These are phyloP conservation scores for Girardia tigrina DNA, from an alignment of 2,888 invertebrate genomes.

Conservation along the genomic window DNA sequence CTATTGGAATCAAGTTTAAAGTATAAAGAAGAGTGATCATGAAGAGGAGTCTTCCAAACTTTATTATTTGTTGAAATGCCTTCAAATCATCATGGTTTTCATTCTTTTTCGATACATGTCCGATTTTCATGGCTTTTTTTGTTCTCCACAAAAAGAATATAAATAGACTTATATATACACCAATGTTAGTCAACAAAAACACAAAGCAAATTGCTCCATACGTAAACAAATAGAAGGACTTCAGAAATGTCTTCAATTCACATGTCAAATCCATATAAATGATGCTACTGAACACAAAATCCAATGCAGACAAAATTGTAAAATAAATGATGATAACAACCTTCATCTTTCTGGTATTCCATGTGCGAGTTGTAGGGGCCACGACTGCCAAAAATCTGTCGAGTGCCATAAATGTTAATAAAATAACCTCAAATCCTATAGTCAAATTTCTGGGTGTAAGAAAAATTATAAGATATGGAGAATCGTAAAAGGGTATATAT, in stretches of 20 bases:
- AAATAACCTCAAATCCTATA: not conserved
- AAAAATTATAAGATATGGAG: not conserved
- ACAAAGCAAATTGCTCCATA: not conserved
- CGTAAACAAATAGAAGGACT: not conserved
- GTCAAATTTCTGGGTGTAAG: not conserved
- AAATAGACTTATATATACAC: not conserved
- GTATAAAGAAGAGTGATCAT: not conserved
- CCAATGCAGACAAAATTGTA: not conserved
- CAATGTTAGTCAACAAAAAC: not conserved
- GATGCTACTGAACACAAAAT: not conserved
- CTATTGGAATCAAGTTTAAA: not conserved
- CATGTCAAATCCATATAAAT: not conserved
- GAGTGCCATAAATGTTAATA: not conserved
- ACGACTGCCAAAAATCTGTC: conserved; percentile 11
- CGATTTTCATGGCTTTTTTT: not conserved
- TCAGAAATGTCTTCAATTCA: not conserved
- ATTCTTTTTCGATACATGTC: not conserved
- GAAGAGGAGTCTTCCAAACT: not conserved
- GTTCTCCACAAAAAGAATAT: not conserved
- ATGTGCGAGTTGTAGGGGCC: not conserved
- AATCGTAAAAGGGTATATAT: not conserved
- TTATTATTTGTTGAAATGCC: conserved; percentile 2
- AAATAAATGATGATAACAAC: not conserved
- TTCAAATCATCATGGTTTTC: not conserved
- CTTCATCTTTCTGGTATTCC: not conserved